Percentiles rank a stretch among this genome's conserved stretches.
phyloP scores from a whole-genome alignment of 2,888 invertebrate genomes.

The Noctua comes region DNA sequence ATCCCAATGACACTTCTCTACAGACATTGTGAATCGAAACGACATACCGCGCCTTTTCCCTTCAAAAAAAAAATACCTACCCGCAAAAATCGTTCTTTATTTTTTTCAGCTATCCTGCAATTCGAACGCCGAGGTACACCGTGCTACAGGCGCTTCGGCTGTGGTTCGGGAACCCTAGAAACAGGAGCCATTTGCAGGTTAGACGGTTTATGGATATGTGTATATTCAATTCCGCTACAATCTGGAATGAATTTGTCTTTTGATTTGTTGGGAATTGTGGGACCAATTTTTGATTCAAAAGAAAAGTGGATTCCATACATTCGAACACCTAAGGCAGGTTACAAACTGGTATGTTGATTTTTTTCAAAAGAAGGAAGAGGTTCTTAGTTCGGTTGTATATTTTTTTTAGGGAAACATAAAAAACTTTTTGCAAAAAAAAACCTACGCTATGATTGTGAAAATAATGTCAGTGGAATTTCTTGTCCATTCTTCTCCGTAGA shows the following conservation, averaged over 20 bases:
- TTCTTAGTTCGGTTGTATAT: no score
- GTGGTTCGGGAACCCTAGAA: conserved; percentile 92
- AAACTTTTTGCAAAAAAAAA: no score
- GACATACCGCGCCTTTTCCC: conserved; percentile 11
- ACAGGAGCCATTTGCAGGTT: conserved; percentile 91
- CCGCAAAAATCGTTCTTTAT: conserved; percentile 28
- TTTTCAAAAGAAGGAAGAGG: no score
- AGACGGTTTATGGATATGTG: conserved; percentile 44
- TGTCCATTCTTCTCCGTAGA: neutral
- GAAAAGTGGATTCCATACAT: no score
- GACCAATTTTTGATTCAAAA: no score
- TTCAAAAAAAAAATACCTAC: conserved; percentile 24
- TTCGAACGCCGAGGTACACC: conserved; percentile 89
- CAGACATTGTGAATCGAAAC: conserved; percentile 27
- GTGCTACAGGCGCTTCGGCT: conserved; percentile 91
- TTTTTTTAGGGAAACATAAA: no score
- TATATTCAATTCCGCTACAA: conserved; percentile 20
- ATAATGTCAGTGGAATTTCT: neutral
- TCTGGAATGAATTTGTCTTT: conserved; percentile 7
- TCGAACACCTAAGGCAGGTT: no score
- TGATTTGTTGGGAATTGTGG: neutral
- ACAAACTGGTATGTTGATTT: no score
- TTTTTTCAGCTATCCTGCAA: conserved; percentile 89
- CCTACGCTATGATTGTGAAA: no score
- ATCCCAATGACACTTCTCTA: conserved; percentile 22